These are phyloP conservation scores for Anagrus nilaparvatae DNA, from an alignment of 1,140 invertebrate genomes.

Conservation along the genomic window DNA sequence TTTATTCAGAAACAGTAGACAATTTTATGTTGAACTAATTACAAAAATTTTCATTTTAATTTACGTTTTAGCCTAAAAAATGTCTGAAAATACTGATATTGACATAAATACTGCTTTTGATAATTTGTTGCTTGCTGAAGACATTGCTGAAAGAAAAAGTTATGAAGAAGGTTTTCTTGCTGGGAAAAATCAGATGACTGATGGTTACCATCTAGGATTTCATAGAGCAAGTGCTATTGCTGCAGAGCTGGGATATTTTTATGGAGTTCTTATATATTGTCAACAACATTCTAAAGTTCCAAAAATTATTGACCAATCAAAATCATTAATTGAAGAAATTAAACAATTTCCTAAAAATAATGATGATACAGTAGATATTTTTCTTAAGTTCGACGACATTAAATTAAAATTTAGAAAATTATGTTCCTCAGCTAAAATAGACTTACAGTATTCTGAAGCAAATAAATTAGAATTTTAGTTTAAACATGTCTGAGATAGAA, in stretches of 20 bases:
- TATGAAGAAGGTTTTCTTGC: slow-evolving; percentile 31
- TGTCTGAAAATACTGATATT: slow-evolving; percentile 7
- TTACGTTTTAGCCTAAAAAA: no score
- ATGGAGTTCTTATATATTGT: slow-evolving; percentile 28
- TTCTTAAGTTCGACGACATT: slow-evolving; percentile 49
- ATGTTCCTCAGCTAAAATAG: slow-evolving; percentile 55
- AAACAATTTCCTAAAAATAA: slow-evolving; percentile 56
- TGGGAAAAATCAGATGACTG: slow-evolving; percentile 27
- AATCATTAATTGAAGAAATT: slow-evolving; percentile 49
- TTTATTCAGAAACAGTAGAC: no score
- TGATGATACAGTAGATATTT: slow-evolving; percentile 51
- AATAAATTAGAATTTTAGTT: slow-evolving; percentile 43
- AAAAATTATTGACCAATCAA: slow-evolving; percentile 45
- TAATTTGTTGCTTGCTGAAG: slow-evolving; percentile 33
- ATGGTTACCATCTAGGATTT: slow-evolving; percentile 38
- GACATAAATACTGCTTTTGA: slow-evolving; percentile 38
- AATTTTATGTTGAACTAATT: no score
- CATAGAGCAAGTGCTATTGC: slow-evolving; percentile 33
- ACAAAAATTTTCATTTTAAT: no score
- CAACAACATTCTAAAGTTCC: slow-evolving; percentile 23
- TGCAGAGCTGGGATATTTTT: slow-evolving; percentile 36
- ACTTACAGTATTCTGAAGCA: slow-evolving; percentile 41
- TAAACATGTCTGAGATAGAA: slow-evolving; percentile 22
- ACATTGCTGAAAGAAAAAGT: slow-evolving; percentile 27
- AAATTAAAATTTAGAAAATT: slow-evolving; percentile 56